Evolutionary conservation across 2,113 vertebrate species (phyloP), one percentile per base, ranked within the genome.

Genomic region (Nothocercus nigrocapillus): DNA sequence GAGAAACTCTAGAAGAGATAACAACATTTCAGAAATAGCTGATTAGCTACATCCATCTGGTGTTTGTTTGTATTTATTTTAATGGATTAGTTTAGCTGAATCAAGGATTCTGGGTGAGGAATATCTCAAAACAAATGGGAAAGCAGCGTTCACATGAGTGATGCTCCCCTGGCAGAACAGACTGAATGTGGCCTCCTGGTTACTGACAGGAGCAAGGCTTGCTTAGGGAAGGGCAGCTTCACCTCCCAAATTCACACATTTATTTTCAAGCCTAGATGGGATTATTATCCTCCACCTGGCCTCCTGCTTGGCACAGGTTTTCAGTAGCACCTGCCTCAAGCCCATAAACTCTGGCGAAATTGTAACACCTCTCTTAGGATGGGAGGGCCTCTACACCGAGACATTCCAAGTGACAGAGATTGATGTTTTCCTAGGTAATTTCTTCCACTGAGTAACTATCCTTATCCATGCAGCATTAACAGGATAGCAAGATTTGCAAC

Each of bases 21-120:
- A 94, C 84, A 85, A 83, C 67, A 80, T 89, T 94, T 94, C 84
- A 89, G 87, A 72, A 95, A 91, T 93, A 85, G 88, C 75, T 94
- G 90, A 89, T 93, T 89, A 93, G 5, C 12, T 82, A 85, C 80
- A 96, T 96, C 90, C 86, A 92, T 73, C 28, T 86, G 25, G 24
- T 82, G 17, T 77, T 95, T 86, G 42, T 40, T 92, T 95, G 85
- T 89, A 82, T 91, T 93, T 89, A 51, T 81, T 64, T 63, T 82
- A 91, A 63, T 38, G 74, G 53, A 90, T 90, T 93, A 82, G 40
- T 54, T 80, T 49, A 88, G 24, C 40, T 82, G 59, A 84, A 87
- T 66, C 54, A 36, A 94, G 56, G 19, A 82, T 85, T 74, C 83
- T 76, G 85, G 12, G 40, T 69, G 44, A 94, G 63, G 67, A 90